These are phyloP conservation scores for Mohoua ochrocephala DNA, from an alignment of 2,113 vertebrate species.

Conservation along the genomic window DNA sequence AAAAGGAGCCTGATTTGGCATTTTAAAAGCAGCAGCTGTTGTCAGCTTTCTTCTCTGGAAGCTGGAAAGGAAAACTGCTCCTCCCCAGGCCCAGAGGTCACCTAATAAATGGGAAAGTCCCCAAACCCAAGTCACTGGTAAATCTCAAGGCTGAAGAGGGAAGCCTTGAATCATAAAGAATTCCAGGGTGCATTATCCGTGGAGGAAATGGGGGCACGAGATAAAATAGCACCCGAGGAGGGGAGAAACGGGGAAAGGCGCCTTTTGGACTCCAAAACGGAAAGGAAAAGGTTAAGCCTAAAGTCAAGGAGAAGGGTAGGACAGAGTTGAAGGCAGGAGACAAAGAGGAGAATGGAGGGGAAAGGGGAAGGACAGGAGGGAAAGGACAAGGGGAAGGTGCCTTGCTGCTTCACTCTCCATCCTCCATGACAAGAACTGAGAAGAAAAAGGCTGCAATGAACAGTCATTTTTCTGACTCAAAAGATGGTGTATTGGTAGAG, in stretches of 20 bases:
- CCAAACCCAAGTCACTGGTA: neutral
- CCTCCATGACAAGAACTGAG: neutral
- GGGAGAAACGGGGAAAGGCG: neutral
- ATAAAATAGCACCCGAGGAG: neutral
- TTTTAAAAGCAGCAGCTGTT: neutral
- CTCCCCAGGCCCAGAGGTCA: neutral
- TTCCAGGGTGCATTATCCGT: neutral
- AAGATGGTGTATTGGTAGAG: neutral
- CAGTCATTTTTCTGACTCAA: neutral
- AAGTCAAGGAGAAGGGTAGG: neutral
- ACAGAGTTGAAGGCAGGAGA: neutral
- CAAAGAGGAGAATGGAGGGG: neutral
- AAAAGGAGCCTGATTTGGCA: neutral
- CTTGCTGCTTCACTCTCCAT: neutral
- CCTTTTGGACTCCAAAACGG: neutral
- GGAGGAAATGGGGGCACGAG: neutral
- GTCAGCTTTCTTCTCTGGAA: neutral
- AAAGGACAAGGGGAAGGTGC: neutral
- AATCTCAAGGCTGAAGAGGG: neutral
- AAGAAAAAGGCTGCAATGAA: neutral
- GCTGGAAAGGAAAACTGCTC: neutral
- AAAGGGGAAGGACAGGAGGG: neutral
- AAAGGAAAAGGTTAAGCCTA: conserved; percentile 13
- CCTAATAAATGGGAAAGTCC: neutral
- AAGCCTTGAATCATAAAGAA: neutral